A percentile compares a stretch with the other conserved stretches of the same genome.
Conservation (phyloP, 2,797 vertebrate species). For the Tragelaphus eurycerus region DNA sequence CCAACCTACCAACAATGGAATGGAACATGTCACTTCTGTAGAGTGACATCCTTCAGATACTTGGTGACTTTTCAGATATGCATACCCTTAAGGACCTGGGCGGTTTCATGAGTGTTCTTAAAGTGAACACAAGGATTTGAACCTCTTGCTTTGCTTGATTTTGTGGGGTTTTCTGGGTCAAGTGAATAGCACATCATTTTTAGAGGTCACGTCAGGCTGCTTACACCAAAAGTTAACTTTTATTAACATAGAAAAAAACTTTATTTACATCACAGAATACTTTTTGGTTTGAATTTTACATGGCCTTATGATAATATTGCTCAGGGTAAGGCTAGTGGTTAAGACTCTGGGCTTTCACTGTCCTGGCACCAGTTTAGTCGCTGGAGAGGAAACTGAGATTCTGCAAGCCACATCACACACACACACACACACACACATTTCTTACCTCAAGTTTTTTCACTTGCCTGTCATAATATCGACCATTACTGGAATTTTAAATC, state of each 20-base stretch:
- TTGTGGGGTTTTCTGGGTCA: background rate
- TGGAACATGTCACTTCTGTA: background rate
- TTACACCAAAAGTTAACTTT: background rate
- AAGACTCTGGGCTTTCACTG: background rate
- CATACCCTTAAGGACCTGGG: background rate
- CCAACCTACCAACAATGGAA: background rate
- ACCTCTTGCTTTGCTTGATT: background rate
- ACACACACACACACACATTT: rapidly evolving
- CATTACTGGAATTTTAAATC: background rate
- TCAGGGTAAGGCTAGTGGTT: too few species aligned
- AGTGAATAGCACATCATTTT: background rate
- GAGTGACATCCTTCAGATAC: background rate
- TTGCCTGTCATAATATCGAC: background rate
- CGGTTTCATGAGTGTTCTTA: background rate
- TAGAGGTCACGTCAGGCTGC: background rate
- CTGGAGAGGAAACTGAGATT: background rate
- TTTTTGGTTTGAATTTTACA: background rate
- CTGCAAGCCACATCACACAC: background rate
- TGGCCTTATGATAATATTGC: background rate
- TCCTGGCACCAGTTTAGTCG: rapidly evolving
- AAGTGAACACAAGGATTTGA: background rate
- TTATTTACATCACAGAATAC: background rate
- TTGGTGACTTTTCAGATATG: background rate
- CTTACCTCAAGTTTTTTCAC: background rate
- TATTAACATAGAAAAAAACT: background rate